These are phyloP conservation scores for Galeopsomyia nigrocyanea DNA, from an alignment of 2,888 invertebrate genomes.

Conservation along the genomic window DNA sequence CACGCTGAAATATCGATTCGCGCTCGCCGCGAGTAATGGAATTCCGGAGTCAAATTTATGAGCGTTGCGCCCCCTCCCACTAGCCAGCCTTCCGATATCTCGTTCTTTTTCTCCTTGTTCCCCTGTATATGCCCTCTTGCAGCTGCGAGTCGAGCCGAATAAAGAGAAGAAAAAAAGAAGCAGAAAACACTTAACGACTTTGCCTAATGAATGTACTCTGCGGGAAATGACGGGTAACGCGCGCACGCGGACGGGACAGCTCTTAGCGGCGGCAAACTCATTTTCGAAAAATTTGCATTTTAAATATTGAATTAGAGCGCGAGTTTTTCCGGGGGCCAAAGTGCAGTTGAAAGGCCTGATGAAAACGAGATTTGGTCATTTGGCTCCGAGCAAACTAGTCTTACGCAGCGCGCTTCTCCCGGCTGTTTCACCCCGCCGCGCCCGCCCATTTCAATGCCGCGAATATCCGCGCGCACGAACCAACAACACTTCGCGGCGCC, in stretches of 20 bases:
- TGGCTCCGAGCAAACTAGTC: too few species aligned
- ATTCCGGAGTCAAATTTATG: conserved; percentile 64
- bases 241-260: conserved; percentile 1
- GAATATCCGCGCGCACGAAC: too few species aligned
- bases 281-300: too few species aligned
- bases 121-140: neutral
- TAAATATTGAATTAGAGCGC: too few species aligned
- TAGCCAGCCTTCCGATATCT: conserved; percentile 2
- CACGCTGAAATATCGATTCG: conserved; percentile 59
- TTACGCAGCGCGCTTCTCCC: too few species aligned
- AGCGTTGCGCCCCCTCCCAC: conserved; percentile 51
- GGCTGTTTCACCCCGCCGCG: too few species aligned
- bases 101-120: neutral
- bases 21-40: conserved; percentile 58
- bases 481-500: too few species aligned
- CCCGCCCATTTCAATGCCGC: too few species aligned
- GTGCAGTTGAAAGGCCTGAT: too few species aligned
- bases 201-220: conserved; percentile 36
- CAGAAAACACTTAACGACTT: conserved; percentile 34
- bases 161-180: neutral
- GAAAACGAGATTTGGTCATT: too few species aligned
- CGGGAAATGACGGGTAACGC: conserved; percentile 10
- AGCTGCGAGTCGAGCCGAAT: conserved; percentile 14
- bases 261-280: conserved; percentile 2
- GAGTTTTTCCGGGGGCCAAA: too few species aligned